Evolutionary conservation across 2,113 vertebrate species (phyloP).

Genomic region (Tetraodon nigroviridis): DNA sequence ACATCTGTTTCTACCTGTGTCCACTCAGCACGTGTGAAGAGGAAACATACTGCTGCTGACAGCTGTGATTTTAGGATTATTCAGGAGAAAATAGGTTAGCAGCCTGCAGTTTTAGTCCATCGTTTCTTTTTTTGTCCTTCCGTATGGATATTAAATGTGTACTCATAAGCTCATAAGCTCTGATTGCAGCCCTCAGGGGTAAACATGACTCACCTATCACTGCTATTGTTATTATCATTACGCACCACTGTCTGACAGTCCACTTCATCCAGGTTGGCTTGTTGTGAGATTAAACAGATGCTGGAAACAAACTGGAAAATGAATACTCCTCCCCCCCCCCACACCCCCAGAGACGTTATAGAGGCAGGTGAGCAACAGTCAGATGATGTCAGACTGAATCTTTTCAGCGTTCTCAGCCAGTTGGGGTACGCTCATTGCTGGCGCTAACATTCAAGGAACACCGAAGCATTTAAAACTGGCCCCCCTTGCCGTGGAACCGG

Average conservation of each 20-base stretch:
- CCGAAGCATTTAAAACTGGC: conserved; percentile 14
- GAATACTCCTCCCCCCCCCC: conserved; percentile 48
- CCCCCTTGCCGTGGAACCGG: not conserved
- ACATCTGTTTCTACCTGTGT: too few relatives aligned
- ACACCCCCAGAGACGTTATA: conserved; percentile 10
- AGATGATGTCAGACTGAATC: conserved; percentile 37
- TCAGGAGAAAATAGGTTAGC: conserved; percentile 31
- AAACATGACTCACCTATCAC: conserved; percentile 56
- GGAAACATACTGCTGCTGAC: conserved; percentile 13
- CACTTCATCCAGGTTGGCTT: conserved; percentile 62
- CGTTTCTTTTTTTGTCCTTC: not conserved
- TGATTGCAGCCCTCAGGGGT: conserved; percentile 40
- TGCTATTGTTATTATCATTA: conserved; percentile 64
- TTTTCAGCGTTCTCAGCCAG: conserved; percentile 34
- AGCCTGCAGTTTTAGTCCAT: not conserved
- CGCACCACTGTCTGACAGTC: conserved; percentile 43
- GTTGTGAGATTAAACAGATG: conserved; percentile 62
- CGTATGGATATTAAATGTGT: conserved; percentile 39
- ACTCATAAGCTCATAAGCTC: conserved; percentile 36
- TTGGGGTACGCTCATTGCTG: conserved; percentile 22
- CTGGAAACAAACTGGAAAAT: conserved; percentile 56
- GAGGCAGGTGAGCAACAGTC: conserved; percentile 15
- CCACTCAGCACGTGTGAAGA: not conserved
- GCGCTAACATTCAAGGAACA: conserved; percentile 17
- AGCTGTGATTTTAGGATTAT: conserved; percentile 29